phyloP scores from a whole-genome alignment of 2,888 invertebrate genomes.

The Lacanobia wlatinum region DNA sequence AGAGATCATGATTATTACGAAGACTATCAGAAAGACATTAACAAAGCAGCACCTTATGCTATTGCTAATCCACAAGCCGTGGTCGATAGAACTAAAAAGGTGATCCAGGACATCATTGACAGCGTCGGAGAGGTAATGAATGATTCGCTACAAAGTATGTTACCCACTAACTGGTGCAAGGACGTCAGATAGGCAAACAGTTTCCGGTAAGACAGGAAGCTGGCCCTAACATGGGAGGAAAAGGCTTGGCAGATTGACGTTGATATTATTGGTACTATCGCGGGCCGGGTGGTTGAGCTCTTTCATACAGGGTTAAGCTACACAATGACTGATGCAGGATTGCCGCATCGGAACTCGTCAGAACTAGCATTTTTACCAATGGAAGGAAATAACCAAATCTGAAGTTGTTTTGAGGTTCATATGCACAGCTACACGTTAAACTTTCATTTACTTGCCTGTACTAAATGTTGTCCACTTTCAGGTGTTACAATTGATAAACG shows the following conservation, averaged over 20 bases:
- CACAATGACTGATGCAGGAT: not conserved
- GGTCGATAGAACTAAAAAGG: not conserved
- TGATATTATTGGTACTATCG: not conserved
- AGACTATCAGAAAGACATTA: not conserved
- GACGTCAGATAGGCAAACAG: not conserved
- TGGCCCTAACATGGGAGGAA: not conserved
- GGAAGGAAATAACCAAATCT: too few relatives aligned
- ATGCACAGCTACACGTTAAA: not conserved
- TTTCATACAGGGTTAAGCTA: too few relatives aligned
- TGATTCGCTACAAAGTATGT: not conserved
- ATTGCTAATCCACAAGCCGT: not conserved
- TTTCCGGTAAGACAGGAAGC: too few relatives aligned
- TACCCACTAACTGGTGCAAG: not conserved
- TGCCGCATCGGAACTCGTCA: not conserved
- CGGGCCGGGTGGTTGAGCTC: not conserved
- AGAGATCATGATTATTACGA: not conserved
- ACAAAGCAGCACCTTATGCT: not conserved
- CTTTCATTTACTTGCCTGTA: too few relatives aligned
- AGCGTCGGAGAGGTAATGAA: not conserved
- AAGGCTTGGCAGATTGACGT: not conserved
- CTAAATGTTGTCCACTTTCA: not conserved
- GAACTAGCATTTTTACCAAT: not conserved
- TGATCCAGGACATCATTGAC: rapidly evolving
- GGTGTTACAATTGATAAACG: not conserved
- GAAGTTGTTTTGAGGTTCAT: not conserved